Evolutionary conservation across 2,888 invertebrate species (phyloP), one percentile per base, ranked within the genome.

Genomic region (Pandemis heparana): DNA sequence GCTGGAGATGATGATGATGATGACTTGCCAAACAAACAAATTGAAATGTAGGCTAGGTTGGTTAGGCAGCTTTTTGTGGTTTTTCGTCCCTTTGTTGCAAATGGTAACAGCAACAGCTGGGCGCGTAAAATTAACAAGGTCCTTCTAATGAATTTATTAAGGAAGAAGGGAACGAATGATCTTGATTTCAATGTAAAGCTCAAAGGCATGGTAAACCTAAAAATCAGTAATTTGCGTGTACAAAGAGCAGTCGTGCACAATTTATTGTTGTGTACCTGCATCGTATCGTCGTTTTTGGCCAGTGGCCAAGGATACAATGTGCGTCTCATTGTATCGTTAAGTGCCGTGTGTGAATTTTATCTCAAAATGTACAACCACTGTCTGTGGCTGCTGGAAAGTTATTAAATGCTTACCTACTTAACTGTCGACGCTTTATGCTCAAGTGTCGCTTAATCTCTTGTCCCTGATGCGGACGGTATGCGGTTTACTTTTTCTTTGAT

Each of bases 321-420:
- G 83, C 83, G 82, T 87, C 85, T 90, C 83, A 88, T 87, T 85
- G 82, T 83, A 84, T 89, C 87, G 83, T 89, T 89, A 85, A 81
- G 77, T 77, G 74, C 72, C 70, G 61, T 73, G 64, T 16, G 65
- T 65, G 65, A 51, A 65, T 53, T 74, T 65, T 70, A 65, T 74
- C 74, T 60, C 53, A 38, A 70, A 64, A 69, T 51, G 48, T 59
- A 64, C 64, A 65, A 74, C 59, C 18, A 73, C 67, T 68, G 53
- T 59, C 59, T 56, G 46, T 56, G 60, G 66, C 61, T 41, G 46
- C 59, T 18, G 32, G 43, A 46, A 63, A 56, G 63, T 59, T 68
- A 69, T 69, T 73, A 56, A 73, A 69, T 64, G 53, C 67, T 61
- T 67, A 66, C 69, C 59, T 64, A 69, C 65, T 60, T 60, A 69